These are phyloP conservation scores for Mustela erminea DNA, from an alignment of 2,797 vertebrate species.

Conservation along the genomic window DNA sequence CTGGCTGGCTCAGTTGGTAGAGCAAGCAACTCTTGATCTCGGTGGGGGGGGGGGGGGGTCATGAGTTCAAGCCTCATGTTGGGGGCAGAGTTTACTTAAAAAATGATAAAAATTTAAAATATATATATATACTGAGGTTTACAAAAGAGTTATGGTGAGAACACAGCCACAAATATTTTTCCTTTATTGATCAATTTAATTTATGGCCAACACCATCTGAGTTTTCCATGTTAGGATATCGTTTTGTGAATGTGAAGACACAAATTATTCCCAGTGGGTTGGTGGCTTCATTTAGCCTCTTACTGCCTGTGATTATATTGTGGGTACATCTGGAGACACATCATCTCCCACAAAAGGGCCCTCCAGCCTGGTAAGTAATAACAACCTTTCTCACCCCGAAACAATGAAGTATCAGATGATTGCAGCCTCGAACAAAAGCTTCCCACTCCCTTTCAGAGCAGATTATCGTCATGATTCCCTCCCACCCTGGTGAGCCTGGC, in stretches of 20 bases:
- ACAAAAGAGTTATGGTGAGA: neutral
- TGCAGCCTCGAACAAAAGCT: constrained; percentile 70
- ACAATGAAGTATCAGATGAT: constrained; percentile 81
- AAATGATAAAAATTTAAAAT: neutral
- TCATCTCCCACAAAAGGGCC: constrained; percentile 74
- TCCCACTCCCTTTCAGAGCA: constrained; percentile 65
- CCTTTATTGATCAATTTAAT: neutral
- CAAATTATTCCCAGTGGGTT: neutral
- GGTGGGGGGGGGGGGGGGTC: rapidly evolving
- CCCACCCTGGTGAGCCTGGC: constrained; percentile 67
- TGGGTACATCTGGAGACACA: constrained; percentile 63
- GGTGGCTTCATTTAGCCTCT: constrained; percentile 74
- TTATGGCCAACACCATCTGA: constrained; percentile 1
- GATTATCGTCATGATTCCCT: constrained; percentile 60
- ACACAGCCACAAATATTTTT: neutral
- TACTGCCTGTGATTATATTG: constrained; percentile 62
- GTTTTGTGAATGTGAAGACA: constrained; percentile 34
- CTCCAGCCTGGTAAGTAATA: constrained; percentile 71
- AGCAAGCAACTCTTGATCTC: neutral
- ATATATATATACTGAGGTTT: neutral
- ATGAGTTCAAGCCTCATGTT: neutral
- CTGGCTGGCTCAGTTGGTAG: neutral
- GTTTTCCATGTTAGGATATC: constrained; percentile 31
- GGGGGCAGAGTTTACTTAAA: neutral
- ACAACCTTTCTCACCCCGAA: constrained; percentile 74